Base-by-base conservation (phyloP, 2,888 invertebrate species). In the Hyposoter didymator region DNA sequence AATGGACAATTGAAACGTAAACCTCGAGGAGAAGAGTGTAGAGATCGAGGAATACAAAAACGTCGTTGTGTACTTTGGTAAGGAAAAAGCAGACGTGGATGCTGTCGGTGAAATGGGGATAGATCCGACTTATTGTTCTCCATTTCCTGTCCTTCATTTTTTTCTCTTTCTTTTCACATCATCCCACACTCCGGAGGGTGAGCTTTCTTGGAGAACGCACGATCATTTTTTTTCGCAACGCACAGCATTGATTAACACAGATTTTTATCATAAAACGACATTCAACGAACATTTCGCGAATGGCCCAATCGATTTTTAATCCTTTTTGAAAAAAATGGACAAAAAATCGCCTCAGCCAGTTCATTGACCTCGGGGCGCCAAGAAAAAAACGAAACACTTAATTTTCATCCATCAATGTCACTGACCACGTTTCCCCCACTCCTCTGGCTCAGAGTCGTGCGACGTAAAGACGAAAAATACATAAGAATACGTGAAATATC, bases 401-500 rank as follows among this genome's bases (percentile, higher is more conserved):
- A 75, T 59, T 49, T 75, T 62, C 59, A 47, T 75, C 49, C 62
- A 19, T 70, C 55, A 66, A n/a, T 59, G 75, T 64, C 47, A 64
- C 52, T 17, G 22, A 17, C 66, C n/a, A 28, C 10, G 69, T 7
- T 55, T 76, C 70, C 17, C 52, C 0, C 14, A 43, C 47, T 32
- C 1, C 17, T 32, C 17, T 12, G 35, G 22, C 32, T 17, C 6
- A 17, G 10, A 55, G 22, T 45, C 6, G 39, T 19, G n/a, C n/a
- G n/a, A 55, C 4, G 52, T 45, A 64, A 47, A 76, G 39, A 49
- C 35, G 43, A 78, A 69, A 28, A 70, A 55, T 6, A 4, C n/a
- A 74, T 62, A 78, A 74, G 10, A 28, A 74, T 17, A 22, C 73
- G 70, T 76, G n/a, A 47, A 72, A 72, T 32, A 70, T 76, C 39